A percentile compares a stretch with the other conserved stretches of the same genome.
Conservation (phyloP, 2,797 vertebrate species). For the Epinephelus coioides region DNA sequence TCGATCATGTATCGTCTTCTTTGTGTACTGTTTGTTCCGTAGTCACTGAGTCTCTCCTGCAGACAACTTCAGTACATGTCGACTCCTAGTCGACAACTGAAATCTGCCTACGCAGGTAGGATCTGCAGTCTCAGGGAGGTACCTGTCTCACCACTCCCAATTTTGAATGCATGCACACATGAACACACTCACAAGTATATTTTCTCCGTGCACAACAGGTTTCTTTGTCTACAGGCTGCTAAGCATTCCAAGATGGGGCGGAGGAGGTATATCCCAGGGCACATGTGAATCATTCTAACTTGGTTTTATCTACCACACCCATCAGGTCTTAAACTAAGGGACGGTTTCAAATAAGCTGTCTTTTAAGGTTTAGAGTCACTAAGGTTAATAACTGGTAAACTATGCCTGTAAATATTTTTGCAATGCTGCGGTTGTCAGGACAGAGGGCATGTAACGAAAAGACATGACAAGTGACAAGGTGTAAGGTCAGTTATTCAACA, state of each 20-base stretch:
- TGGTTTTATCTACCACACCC: conserved; percentile 58
- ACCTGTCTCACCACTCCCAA: conserved; percentile 57
- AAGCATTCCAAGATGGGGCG: conserved; percentile 78
- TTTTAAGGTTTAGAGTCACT: not conserved
- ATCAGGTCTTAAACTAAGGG: conserved; percentile 23
- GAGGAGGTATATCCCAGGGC: conserved; percentile 51
- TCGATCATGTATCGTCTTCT: conserved; percentile 20
- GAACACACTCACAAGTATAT: not conserved
- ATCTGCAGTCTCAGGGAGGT: not conserved
- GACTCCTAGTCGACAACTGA: conserved; percentile 1
- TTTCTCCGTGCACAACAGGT: conserved; percentile 56
- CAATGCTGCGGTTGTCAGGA: not conserved
- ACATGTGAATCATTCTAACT: conserved; percentile 59
- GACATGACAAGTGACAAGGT: not conserved
- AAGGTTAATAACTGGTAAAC: conserved; percentile 10
- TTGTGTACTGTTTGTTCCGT: not conserved
- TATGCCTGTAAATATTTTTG: not conserved
- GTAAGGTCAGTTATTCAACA: conserved; percentile 6
- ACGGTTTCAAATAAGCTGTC: conserved; percentile 14
- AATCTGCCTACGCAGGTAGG: conserved; percentile 32
- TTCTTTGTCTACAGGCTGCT: conserved; percentile 58
- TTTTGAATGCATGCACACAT: conserved; percentile 34
- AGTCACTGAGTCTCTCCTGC: conserved; percentile 27
- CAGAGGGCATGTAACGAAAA: conserved; percentile 1
- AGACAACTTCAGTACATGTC: conserved; percentile 34